Percentiles rank a stretch among this genome's conserved stretches.
Conservation (phyloP, 2,113 vertebrate genomes). For the Enhydra lutris region DNA sequence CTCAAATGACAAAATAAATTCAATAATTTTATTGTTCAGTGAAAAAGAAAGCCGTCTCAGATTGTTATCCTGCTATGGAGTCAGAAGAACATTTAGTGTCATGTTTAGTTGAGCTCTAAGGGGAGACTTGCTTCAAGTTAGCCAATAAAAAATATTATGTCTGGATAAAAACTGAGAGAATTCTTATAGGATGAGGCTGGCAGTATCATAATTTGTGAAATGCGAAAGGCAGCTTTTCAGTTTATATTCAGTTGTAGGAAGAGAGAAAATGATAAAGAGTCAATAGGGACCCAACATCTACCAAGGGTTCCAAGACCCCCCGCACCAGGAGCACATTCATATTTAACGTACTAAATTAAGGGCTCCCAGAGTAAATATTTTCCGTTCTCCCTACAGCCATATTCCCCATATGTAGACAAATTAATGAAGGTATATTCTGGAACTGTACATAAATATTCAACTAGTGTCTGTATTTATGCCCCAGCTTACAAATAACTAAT, state of each 20-base stretch:
- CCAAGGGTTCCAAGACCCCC: conserved; percentile 32
- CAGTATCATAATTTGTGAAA: background rate
- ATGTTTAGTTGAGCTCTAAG: background rate
- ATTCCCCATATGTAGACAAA: conserved; percentile 56
- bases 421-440: conserved; percentile 55
- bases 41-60: background rate
- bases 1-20: background rate
- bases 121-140: background rate
- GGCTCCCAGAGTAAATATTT: conserved; percentile 55
- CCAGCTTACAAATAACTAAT: conserved; percentile 67
- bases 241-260: conserved; percentile 31
- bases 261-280: conserved; percentile 57
- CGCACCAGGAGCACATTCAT: background rate
- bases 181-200: conserved; percentile 43
- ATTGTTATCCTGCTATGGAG: background rate
- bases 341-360: conserved; percentile 36
- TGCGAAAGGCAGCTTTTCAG: conserved; percentile 16
- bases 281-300: conserved; percentile 42
- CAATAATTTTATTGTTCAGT: background rate
- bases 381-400: background rate
- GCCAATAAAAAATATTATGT: conserved; percentile 38
- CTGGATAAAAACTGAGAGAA: conserved; percentile 46
- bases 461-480: conserved; percentile 57
- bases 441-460: conserved; percentile 70
- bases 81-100: background rate